phyloP scores from a whole-genome alignment of 2,797 vertebrate genomes.

The Mormyrops attenuatus region DNA sequence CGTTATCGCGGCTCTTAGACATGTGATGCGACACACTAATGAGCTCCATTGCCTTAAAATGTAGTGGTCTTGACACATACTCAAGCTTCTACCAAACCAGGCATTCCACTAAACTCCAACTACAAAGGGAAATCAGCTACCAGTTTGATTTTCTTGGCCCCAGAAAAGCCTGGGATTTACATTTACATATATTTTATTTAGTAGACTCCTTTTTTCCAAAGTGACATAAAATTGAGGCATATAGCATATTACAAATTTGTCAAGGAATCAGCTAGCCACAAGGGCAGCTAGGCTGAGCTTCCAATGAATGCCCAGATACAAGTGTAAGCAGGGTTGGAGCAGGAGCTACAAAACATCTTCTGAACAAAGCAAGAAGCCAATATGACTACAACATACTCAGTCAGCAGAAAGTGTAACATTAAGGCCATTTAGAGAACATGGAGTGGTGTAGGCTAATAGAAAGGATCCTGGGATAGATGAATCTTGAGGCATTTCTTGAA shows the following conservation, averaged over 20 bases:
- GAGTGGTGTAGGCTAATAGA: background rate
- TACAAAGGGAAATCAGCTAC: background rate
- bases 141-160: background rate
- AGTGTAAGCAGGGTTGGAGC: background rate
- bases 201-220: background rate
- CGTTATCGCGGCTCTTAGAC: background rate
- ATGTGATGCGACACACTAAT: background rate
- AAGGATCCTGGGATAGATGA: background rate
- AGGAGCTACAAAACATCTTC: background rate
- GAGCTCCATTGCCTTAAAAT: background rate
- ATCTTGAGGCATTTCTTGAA: background rate
- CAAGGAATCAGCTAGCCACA: background rate
- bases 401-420: background rate
- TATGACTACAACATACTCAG: background rate
- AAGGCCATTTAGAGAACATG: background rate
- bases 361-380: background rate
- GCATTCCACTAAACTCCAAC: background rate
- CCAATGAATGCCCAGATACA: background rate
- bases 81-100: background rate
- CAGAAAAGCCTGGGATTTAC: background rate
- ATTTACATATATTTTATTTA: background rate
- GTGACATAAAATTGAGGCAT: background rate
- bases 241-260: background rate
- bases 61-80: background rate
- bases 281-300: background rate